Evolutionary conservation across 2,797 vertebrate species (phyloP).

Genomic region (Labeo calbasu): DNA sequence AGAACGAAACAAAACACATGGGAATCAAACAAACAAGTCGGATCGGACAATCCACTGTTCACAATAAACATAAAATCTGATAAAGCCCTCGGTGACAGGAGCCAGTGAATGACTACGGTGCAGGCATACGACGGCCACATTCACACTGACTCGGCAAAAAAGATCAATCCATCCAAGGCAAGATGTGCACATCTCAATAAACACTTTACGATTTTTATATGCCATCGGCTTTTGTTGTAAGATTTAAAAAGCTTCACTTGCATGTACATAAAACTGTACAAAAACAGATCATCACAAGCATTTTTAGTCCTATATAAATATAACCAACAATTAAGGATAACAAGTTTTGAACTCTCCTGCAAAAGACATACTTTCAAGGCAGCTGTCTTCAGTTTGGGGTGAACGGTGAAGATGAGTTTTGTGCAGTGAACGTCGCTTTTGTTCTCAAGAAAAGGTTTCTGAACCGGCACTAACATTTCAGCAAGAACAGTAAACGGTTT

Average conservation of each 20-base stretch:
- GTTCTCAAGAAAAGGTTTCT: slow-evolving; percentile 61
- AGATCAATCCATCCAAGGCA: slow-evolving; percentile 89
- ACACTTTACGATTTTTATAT: slow-evolving; percentile 92
- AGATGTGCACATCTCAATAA: slow-evolving; percentile 92
- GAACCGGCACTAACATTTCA: slow-evolving; percentile 77
- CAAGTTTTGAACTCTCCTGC: slow-evolving; percentile 82
- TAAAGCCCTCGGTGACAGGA: slow-evolving; percentile 83
- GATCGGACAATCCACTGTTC: slow-evolving; percentile 84
- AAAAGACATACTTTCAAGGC: slow-evolving; percentile 84
- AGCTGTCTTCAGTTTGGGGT: slow-evolving; percentile 79
- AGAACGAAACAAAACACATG: slow-evolving; percentile 82
- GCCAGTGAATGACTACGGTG: slow-evolving; percentile 86
- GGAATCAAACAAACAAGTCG: slow-evolving; percentile 89
- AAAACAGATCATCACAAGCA: slow-evolving; percentile 99
- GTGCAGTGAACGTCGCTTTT: slow-evolving; percentile 73
- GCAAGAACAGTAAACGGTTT: slow-evolving; percentile 81
- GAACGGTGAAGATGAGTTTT: slow-evolving; percentile 75
- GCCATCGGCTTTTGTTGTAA: slow-evolving; percentile 90
- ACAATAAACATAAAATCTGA: slow-evolving; percentile 83
- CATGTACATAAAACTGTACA: slow-evolving; percentile 99
- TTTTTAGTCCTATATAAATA: slow-evolving; percentile 91
- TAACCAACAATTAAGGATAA: slow-evolving; percentile 92
- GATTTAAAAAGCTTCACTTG: slow-evolving; percentile 98
- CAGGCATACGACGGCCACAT: slow-evolving; percentile 91
- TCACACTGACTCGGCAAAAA: slow-evolving; percentile 93